Evolutionary conservation across 2,113 vertebrate genomes (phyloP), one percentile per base, ranked within the genome.

Genomic region (Phainopepla nitens): DNA sequence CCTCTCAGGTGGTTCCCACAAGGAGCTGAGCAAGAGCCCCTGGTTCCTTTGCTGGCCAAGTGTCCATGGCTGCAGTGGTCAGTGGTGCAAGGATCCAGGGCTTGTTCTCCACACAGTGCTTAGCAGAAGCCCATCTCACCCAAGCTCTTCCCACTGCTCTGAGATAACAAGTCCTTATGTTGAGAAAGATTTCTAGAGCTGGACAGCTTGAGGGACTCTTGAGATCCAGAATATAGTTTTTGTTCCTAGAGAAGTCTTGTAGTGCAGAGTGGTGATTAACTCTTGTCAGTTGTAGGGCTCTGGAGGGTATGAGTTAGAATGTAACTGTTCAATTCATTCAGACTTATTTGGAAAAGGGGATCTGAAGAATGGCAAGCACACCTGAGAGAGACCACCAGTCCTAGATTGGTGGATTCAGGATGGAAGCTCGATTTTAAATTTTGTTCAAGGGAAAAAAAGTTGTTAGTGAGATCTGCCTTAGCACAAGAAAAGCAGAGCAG

Each of bases 351-450:
- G 51, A 10, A 57, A 58, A 80, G 25, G 36, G 17, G 3, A 13
- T 76, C 42, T 68, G 58, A 18, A 53, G 33, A 56, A 53, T 21
- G 36, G n/a, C 13, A 61, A 71, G 16, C 49, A 62, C n/a, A 68
- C 29, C 25, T 61, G 69, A 72, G 50, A 88, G 75, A 88, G 27
- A 83, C 61, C 88, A 84, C 86, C 83, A 92, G 65, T 95, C 71
- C 81, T 93, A 88, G 91, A 70, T 94, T 87, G 87, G 61, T 97
- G 82, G 92, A 94, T 93, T 91, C 66, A 64, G 94, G 82, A 92
- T 92, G 45, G 54, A 96, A 96, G 92, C 82, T 62, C 3, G 31
- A 61, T 60, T 69, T 69, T 53, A 51, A 27, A 15, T 50, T n/a
- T 45, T 80, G 73, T 80, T 73, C 11, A 13, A 35, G 16, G 44